Percentiles rank a stretch among this genome's conserved stretches.
These are phyloP conservation scores for Pocota personata DNA, from an alignment of 2,888 invertebrate species.

Conservation along the genomic window DNA sequence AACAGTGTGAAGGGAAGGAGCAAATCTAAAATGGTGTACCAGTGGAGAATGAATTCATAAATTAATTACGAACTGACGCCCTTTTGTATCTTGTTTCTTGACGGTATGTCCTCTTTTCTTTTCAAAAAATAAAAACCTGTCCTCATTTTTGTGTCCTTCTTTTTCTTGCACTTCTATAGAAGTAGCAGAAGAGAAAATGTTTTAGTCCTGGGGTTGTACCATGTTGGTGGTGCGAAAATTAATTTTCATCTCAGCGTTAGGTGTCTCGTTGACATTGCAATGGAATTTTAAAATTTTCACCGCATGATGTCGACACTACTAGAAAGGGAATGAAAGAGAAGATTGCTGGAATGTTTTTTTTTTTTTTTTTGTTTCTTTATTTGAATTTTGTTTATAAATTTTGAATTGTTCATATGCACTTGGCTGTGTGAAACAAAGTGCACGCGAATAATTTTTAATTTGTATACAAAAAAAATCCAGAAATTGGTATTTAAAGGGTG, in stretches of 20 bases:
- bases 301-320: not conserved
- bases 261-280: constrained; percentile 59
- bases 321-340: not conserved
- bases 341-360: not conserved
- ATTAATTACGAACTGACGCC: constrained; percentile 69
- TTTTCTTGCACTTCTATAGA: not conserved
- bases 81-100: constrained; percentile 39
- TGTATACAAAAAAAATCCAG: no score
- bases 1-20: not conserved
- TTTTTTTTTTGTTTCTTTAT: not conserved
- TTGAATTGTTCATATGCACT: not conserved
- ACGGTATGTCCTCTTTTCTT: constrained; percentile 28
- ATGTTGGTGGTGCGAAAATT: constrained; percentile 51
- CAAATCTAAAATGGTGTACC: constrained; percentile 13
- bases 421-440: no score
- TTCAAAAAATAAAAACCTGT: no score
- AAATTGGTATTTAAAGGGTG: no score
- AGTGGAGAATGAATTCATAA: constrained; percentile 49
- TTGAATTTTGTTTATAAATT: not conserved
- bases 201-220: constrained; percentile 18
- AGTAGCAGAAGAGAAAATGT: not conserved
- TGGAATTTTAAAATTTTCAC: constrained; percentile 32
- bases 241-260: constrained; percentile 50
- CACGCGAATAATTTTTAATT: no score
- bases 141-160: constrained; percentile 28